Conservation (phyloP, 1,140 invertebrate genomes). For the Neodiprion virginianus region DNA sequence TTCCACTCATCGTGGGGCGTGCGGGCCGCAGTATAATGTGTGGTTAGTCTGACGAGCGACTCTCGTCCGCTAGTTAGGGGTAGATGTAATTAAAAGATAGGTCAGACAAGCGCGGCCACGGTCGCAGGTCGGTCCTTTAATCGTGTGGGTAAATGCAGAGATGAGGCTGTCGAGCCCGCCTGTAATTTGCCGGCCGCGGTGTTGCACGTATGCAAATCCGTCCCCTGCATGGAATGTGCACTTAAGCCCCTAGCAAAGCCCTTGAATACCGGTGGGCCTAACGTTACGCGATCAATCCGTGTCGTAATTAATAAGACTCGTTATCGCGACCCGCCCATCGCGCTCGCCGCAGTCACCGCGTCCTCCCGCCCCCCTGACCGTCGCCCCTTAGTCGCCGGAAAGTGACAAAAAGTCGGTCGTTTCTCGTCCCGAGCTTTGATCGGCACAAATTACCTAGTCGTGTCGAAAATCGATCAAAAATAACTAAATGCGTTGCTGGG, state of each 20-base stretch:
- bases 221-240: neutral
- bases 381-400: no score
- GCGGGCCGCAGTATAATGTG: neutral
- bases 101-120: neutral
- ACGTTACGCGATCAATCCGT: constrained; percentile 5
- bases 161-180: neutral
- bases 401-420: no score
- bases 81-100: constrained; percentile 6
- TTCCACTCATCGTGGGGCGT: neutral
- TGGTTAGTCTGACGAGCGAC: neutral
- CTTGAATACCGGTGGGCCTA: neutral
- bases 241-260: neutral
- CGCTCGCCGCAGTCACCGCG: neutral
- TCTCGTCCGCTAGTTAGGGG: neutral
- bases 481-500: no score
- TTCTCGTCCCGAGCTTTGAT: no score
- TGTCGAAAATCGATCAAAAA: no score
- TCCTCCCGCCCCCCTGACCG: no score
- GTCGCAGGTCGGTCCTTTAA: neutral
- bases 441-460: no score
- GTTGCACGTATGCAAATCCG: neutral
- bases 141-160: neutral
- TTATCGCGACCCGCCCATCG: neutral
- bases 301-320: constrained; percentile 7
- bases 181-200: neutral